phyloP scores from a whole-genome alignment of 2,797 vertebrate species.

The Sebastes baramenuke region DNA sequence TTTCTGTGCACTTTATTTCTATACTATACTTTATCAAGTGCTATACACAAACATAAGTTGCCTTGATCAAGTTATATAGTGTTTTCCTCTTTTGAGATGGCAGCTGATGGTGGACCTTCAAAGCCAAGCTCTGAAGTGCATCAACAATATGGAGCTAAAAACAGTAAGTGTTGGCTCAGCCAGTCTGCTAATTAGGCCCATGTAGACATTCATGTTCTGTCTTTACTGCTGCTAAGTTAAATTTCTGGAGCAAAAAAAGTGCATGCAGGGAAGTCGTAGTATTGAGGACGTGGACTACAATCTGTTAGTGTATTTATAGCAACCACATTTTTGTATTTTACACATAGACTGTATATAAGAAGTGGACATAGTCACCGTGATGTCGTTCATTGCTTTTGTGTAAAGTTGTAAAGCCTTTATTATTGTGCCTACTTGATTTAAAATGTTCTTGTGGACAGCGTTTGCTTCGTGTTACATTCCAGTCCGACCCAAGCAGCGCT shows the following conservation, averaged over 20 bases:
- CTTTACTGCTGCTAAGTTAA: not conserved
- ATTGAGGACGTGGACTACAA: not conserved
- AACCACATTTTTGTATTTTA: not conserved
- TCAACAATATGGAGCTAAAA: constrained; percentile 85
- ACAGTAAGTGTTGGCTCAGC: constrained; percentile 59
- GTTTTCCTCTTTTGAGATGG: constrained; percentile 74
- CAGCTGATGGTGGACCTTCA: constrained; percentile 87
- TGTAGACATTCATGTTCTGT: not conserved
- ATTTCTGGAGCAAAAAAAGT: not conserved
- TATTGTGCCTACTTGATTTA: not conserved
- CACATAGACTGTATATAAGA: not conserved
- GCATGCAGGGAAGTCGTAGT: not conserved
- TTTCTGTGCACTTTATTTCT: not conserved
- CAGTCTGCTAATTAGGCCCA: not conserved
- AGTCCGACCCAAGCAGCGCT: not conserved
- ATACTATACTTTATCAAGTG: not conserved
- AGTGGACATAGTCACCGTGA: too few relatives aligned
- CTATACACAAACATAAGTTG: not conserved
- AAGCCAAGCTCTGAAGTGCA: constrained; percentile 86
- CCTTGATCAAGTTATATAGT: not conserved
- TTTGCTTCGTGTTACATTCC: not conserved
- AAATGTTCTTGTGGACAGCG: not conserved
- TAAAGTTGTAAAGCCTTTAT: not conserved
- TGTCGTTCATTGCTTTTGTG: not conserved
- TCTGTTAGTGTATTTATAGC: not conserved